These are phyloP conservation scores for Exaiptasia diaphana DNA, from an alignment of 64 coral and sea anemone genomes.

Conservation along the genomic window DNA sequence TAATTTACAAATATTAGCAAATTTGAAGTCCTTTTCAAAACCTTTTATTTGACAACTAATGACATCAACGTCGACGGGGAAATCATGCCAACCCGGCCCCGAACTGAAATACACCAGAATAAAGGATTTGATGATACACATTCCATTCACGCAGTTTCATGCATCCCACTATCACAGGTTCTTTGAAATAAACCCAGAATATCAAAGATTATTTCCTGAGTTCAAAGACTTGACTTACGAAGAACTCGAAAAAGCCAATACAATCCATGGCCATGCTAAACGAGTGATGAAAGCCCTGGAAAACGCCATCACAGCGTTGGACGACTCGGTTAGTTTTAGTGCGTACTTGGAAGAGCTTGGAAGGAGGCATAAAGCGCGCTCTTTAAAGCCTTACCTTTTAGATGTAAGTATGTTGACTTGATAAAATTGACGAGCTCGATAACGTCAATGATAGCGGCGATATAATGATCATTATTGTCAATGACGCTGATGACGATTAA, in stretches of 20 bases:
- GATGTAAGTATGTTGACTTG: slow-evolving; percentile 24
- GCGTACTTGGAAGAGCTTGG: slow-evolving; percentile 78
- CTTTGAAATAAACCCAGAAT: slow-evolving; percentile 77
- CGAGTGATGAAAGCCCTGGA: slow-evolving; percentile 84
- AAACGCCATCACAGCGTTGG: slow-evolving; percentile 69
- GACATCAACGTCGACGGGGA: no score
- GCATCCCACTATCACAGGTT: slow-evolving; percentile 26
- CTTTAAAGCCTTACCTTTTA: slow-evolving; percentile 56
- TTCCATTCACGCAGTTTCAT: no score
- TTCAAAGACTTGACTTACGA: slow-evolving; percentile 60
- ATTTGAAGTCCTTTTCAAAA: no score
- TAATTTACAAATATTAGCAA: no score
- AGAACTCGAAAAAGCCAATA: slow-evolving; percentile 70
- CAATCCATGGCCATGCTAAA: slow-evolving; percentile 77
- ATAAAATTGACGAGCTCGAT: neutral
- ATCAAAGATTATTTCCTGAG: slow-evolving; percentile 76
- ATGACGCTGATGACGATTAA: neutral
- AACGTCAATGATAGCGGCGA: neutral
- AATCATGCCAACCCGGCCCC: no score
- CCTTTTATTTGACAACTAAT: no score
- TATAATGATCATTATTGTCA: neutral
- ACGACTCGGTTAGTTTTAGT: slow-evolving; percentile 55
- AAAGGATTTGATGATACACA: no score
- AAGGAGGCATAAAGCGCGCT: slow-evolving; percentile 53
- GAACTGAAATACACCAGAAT: no score